phyloP scores from a whole-genome alignment of 2,113 vertebrate species.

The Mus pahari region DNA sequence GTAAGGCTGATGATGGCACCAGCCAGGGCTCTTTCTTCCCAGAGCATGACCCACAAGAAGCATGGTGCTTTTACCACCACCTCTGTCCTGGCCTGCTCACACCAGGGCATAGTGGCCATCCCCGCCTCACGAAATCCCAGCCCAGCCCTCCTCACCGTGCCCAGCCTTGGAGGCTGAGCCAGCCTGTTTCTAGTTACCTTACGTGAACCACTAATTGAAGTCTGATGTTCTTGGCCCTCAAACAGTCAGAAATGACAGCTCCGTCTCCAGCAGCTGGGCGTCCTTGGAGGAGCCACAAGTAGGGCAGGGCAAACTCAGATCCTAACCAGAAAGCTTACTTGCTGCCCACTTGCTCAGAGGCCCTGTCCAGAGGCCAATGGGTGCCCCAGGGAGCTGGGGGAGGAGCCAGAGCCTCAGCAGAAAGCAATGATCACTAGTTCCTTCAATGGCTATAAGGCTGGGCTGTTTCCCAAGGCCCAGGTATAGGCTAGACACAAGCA shows the following conservation, averaged over 20 bases:
- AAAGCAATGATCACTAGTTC: background rate
- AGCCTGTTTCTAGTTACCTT: conserved; percentile 85
- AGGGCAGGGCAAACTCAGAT: conserved; percentile 64
- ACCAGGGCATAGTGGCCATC: conserved; percentile 55
- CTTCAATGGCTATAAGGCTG: background rate
- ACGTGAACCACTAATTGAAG: conserved; percentile 87
- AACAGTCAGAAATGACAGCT: conserved; percentile 84
- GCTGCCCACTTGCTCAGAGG: background rate
- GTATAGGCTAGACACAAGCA: background rate
- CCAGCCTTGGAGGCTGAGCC: conserved; percentile 73
- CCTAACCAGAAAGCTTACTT: conserved; percentile 38
- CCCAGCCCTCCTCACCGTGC: conserved; percentile 70
- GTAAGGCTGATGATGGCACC: background rate
- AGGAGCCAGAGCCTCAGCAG: background rate
- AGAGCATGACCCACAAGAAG: background rate
- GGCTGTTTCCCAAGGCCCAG: background rate
- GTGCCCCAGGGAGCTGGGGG: background rate
- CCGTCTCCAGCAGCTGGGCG: conserved; percentile 81
- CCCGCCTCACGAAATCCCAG: background rate
- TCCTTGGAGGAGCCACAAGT: conserved; percentile 66
- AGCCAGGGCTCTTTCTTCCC: background rate
- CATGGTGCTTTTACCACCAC: background rate
- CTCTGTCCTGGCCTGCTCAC: conserved; percentile 65
- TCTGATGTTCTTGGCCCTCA: conserved; percentile 85
- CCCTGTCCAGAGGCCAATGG: background rate